Evolutionary conservation across 2,113 vertebrate species (phyloP).

Genomic region (Chlorocebus sabaeus): DNA sequence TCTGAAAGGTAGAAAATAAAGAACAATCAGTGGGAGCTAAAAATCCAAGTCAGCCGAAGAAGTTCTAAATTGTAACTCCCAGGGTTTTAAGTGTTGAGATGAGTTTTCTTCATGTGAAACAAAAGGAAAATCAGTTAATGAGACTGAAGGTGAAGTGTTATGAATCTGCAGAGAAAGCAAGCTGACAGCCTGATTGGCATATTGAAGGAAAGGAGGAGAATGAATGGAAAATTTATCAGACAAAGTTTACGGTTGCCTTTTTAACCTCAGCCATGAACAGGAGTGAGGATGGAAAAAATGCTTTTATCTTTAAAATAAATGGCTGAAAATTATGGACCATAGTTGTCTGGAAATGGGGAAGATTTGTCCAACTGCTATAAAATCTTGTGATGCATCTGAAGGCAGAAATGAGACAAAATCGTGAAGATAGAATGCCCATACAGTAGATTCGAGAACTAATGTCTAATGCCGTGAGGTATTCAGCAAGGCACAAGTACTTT

Average conservation of each 20-base stretch:
- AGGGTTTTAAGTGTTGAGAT: conserved; percentile 68
- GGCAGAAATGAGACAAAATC: not conserved
- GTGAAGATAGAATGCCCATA: not conserved
- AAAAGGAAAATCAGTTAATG: conserved; percentile 77
- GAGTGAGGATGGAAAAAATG: not conserved
- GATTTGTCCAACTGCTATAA: conserved; percentile 19
- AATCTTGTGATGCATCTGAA: not conserved
- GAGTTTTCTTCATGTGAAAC: conserved; percentile 68
- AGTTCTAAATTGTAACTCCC: conserved; percentile 64
- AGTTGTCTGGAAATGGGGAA: conserved; percentile 1
- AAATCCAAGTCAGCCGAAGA: conserved; percentile 58
- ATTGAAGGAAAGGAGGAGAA: conserved; percentile 70
- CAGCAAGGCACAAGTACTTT: not conserved
- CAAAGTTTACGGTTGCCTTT: conserved; percentile 71
- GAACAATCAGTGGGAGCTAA: conserved; percentile 44
- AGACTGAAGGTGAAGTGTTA: conserved; percentile 73
- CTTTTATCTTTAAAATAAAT: conserved; percentile 50
- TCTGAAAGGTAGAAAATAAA: conserved; percentile 48
- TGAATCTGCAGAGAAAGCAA: conserved; percentile 67
- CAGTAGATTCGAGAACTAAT: not conserved
- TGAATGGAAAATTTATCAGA: conserved; percentile 66
- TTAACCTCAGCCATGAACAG: conserved; percentile 67
- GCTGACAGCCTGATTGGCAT: conserved; percentile 69
- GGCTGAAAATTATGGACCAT: conserved; percentile 25
- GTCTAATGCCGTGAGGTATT: not conserved